Percentiles rank a stretch among this genome's conserved stretches.
Evolutionary conservation across 1,140 invertebrate genomes (phyloP).

Genomic region (Diorhabda carinulata): DNA sequence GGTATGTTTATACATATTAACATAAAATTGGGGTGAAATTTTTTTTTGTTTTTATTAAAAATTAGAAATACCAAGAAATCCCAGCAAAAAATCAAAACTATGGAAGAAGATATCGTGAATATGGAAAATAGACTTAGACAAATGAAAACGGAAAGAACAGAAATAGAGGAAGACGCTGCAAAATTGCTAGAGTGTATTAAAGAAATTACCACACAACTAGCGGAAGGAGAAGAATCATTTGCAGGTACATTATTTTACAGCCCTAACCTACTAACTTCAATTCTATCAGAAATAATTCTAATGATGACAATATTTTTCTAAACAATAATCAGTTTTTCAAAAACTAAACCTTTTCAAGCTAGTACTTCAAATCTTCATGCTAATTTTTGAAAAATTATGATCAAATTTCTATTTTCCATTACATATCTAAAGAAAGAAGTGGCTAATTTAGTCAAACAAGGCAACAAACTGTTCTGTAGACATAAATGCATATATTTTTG

Average conservation of each 20-base stretch:
- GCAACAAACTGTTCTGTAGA: conserved; percentile 56
- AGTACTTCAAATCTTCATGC: too few species aligned
- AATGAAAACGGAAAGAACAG: conserved; percentile 57
- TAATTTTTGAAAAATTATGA: too few species aligned
- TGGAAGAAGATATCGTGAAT: conserved; percentile 66
- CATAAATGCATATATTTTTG: too few species aligned
- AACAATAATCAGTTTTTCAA: background rate
- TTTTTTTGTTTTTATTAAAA: conserved; percentile 13
- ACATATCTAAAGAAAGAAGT: conserved; percentile 50
- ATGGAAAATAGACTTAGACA: conserved; percentile 59
- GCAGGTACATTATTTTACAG: conserved; percentile 27
- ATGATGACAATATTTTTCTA: background rate
- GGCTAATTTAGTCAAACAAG: conserved; percentile 56
- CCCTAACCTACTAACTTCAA: too few species aligned
- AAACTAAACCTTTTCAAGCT: too few species aligned
- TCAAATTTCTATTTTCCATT: background rate
- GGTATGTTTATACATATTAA: conserved; percentile 48
- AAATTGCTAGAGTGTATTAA: conserved; percentile 55
- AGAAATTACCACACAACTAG: conserved; percentile 47
- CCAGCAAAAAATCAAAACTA: conserved; percentile 64
- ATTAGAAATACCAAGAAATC: conserved; percentile 70
- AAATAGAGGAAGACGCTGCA: conserved; percentile 56
- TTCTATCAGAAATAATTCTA: background rate
- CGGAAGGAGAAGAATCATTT: conserved; percentile 54
- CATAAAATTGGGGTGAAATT: background rate